Conservation (phyloP, 2,797 vertebrate species). For the Gambelia wislizenii region DNA sequence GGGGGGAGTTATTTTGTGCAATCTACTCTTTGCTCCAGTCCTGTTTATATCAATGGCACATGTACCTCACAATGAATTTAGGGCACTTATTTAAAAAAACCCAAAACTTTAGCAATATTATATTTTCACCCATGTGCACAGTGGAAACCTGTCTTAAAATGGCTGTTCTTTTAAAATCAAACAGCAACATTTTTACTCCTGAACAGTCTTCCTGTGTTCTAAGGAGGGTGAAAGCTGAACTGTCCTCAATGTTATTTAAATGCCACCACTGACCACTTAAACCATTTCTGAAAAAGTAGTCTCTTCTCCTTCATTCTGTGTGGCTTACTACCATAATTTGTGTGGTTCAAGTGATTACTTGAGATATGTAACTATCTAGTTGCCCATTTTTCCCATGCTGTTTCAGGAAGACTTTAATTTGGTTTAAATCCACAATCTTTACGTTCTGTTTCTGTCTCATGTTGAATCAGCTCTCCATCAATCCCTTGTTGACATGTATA, state of each 20-base stretch:
- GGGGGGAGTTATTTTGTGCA: not conserved
- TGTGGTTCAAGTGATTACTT: constrained; percentile 18
- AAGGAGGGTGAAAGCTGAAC: constrained; percentile 46
- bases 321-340: not conserved
- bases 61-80: not conserved
- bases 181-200: not conserved
- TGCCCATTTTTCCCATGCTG: constrained; percentile 11
- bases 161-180: constrained; percentile 11
- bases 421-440: constrained; percentile 13
- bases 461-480: constrained; percentile 51
- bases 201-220: constrained; percentile 12
- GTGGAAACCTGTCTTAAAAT: not conserved
- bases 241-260: constrained; percentile 19
- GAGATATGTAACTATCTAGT: not conserved
- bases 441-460: not conserved
- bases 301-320: not conserved
- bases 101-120: constrained; percentile 1
- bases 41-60: not conserved
- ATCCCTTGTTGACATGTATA: constrained; percentile 57
- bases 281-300: constrained; percentile 2
- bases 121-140: not conserved
- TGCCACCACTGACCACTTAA: not conserved
- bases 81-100: not conserved
- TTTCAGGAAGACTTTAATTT: not conserved
- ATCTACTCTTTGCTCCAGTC: not conserved